Percentiles rank a stretch among this genome's conserved stretches.
These are phyloP conservation scores for Calliopum simillimum DNA, from an alignment of 2,888 invertebrate genomes.

Conservation along the genomic window DNA sequence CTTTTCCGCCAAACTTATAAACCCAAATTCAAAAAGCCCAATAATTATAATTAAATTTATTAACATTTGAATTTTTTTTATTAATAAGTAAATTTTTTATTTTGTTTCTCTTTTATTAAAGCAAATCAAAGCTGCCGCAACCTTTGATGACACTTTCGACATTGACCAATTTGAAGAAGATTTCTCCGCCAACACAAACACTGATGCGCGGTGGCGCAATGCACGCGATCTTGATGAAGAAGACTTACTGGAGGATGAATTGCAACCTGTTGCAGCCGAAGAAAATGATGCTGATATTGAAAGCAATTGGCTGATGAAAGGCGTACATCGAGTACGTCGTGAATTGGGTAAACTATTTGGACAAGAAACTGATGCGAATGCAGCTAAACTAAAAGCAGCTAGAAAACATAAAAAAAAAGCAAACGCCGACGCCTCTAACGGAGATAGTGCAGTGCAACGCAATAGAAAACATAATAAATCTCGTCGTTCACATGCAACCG, in stretches of 20 bases:
- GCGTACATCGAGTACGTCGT: constrained; percentile 61
- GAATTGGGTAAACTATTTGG: constrained; percentile 59
- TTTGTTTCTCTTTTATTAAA: constrained; percentile 26
- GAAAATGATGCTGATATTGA: constrained; percentile 40
- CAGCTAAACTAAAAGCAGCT: constrained; percentile 16
- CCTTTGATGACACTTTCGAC: constrained; percentile 54
- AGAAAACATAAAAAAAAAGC: constrained; percentile 30
- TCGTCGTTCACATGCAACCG: constrained; percentile 13
- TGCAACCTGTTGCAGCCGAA: constrained; percentile 50
- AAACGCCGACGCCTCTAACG: constrained; percentile 17
- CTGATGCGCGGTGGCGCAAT: constrained; percentile 45
- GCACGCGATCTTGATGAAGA: constrained; percentile 52
- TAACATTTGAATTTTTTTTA: not conserved
- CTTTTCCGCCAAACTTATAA: no score
- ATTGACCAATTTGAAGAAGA: constrained; percentile 48
- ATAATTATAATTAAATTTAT: no score
- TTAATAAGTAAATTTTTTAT: not conserved
- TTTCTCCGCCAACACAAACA: constrained; percentile 35
- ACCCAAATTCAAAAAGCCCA: no score
- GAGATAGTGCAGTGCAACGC: constrained; percentile 22
- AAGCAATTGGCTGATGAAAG: constrained; percentile 56
- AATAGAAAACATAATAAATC: constrained; percentile 5
- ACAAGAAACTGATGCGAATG: constrained; percentile 31
- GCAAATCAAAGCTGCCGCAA: constrained; percentile 53
- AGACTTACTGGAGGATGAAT: constrained; percentile 56